Conservation (phyloP, 2,797 vertebrate genomes). For the Huso huso region DNA sequence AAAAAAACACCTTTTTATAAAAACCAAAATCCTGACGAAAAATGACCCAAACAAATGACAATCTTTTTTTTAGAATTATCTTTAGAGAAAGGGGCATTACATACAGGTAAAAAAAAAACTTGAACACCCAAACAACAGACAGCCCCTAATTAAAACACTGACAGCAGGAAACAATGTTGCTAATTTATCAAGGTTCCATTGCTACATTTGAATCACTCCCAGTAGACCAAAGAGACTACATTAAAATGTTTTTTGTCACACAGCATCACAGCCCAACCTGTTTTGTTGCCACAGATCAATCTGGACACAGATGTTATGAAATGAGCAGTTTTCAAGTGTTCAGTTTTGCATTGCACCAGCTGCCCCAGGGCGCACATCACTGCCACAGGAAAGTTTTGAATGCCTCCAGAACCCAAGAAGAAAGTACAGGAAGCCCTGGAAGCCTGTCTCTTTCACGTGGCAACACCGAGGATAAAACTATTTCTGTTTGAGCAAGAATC, state of each 20-base stretch:
- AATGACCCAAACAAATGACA: no score
- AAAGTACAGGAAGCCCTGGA: neutral
- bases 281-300: conserved; percentile 6
- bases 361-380: no score
- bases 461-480: neutral
- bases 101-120: no score
- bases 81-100: no score
- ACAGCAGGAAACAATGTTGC: neutral
- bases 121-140: conserved; percentile 2
- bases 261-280: conserved; percentile 9
- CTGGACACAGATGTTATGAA: no score
- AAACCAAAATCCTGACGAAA: no score
- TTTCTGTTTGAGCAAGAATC: no score
- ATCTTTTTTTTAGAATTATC: no score
- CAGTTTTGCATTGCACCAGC: no score
- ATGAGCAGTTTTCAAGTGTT: no score
- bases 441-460: neutral
- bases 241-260: conserved; percentile 6
- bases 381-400: neutral
- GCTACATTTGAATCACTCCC: neutral
- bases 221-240: neutral
- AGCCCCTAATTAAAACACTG: neutral
- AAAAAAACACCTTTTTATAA: no score
- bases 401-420: neutral
- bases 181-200: neutral